phyloP scores from a whole-genome alignment of 2,888 invertebrate species.

The Halictus ligatus region DNA sequence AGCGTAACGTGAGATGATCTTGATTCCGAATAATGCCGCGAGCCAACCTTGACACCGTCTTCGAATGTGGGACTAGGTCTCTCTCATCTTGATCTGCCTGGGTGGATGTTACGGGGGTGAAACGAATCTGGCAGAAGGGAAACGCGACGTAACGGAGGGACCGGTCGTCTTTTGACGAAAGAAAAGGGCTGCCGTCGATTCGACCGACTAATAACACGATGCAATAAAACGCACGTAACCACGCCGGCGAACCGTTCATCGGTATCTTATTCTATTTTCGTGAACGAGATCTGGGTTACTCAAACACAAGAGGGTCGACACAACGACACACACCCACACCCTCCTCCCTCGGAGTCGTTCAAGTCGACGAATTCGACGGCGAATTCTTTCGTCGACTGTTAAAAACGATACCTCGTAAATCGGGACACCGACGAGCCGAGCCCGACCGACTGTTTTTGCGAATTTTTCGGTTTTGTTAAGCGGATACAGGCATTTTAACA shows the following conservation, averaged over 20 bases:
- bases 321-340: constrained; percentile 56
- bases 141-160: neutral
- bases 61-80: constrained; percentile 52
- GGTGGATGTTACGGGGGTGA: neutral
- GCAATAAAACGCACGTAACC: constrained; percentile 66
- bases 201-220: constrained; percentile 63
- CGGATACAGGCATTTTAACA: neutral
- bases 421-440: neutral
- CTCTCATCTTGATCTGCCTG: neutral
- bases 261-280: constrained; percentile 79
- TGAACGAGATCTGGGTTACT: constrained; percentile 80
- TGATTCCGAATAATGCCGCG: constrained; percentile 49
- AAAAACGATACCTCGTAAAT: constrained; percentile 27
- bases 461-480: neutral
- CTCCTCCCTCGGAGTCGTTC: neutral
- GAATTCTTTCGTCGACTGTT: constrained; percentile 18
- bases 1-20: constrained; percentile 35
- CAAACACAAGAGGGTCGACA: constrained; percentile 69
- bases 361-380: constrained; percentile 15
- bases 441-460: neutral
- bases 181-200: neutral
- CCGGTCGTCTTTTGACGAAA: neutral
- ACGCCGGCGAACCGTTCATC: constrained; percentile 63
- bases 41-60: constrained; percentile 65
- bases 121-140: neutral